Percentiles rank a stretch among this genome's conserved stretches.
phyloP scores from a whole-genome alignment of 2,888 invertebrate genomes.

The Nomada flava region DNA sequence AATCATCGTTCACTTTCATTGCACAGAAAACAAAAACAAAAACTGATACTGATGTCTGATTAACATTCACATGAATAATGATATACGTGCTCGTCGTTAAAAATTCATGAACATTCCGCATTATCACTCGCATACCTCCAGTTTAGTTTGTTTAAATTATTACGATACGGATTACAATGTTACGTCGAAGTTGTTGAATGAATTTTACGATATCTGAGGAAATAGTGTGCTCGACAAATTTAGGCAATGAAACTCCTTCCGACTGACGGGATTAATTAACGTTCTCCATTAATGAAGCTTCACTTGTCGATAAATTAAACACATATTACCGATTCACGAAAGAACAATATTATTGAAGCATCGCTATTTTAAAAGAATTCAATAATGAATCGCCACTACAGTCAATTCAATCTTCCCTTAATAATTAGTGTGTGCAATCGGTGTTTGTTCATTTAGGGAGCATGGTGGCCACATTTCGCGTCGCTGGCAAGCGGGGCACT shows the following conservation, averaged over 20 bases:
- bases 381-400: too few relatives aligned
- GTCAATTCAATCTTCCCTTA: too few relatives aligned
- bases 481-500: neutral
- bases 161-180: neutral
- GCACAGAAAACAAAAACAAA: neutral
- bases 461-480: neutral
- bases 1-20: neutral
- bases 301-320: too few relatives aligned
- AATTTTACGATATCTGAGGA: neutral
- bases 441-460: neutral
- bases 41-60: neutral
- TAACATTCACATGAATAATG: neutral
- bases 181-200: neutral
- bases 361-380: too few relatives aligned
- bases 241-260: neutral
- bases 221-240: neutral
- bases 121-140: neutral
- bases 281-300: too few relatives aligned
- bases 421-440: too few relatives aligned
- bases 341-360: too few relatives aligned
- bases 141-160: neutral
- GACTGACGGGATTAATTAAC: neutral
- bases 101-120: slow-evolving; percentile 16
- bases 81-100: slow-evolving; percentile 5
- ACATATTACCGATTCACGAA: too few relatives aligned